Evolutionary conservation across 2,113 vertebrate species (phyloP), one percentile per base, ranked within the genome.

Genomic region (Platichthys stellatus): DNA sequence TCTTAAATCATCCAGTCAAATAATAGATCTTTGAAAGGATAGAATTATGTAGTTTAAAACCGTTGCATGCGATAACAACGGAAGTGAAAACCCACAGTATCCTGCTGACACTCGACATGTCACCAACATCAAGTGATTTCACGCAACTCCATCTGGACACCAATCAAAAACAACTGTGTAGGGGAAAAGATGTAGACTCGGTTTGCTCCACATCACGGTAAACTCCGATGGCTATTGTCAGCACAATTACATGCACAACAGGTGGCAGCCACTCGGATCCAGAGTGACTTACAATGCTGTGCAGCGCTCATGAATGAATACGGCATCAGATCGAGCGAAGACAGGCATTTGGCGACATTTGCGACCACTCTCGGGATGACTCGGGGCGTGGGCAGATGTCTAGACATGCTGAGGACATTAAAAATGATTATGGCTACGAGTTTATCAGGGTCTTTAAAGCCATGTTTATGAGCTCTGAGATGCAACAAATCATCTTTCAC

Each of bases 151-250:
- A 56, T 67, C 24, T 35, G 40, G 69, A 68, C 51, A 70, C 26
- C 3, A 60, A 60, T 60, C 58, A 62, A 80, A 76, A 74, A 74
- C 47, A 69, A 51, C 5, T 51, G 47, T 51, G 43, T 21, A 21
- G 63, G 49, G 58, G 53, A 49, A 69, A 60, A 47, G 0, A 61
- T 68, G n/a, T 15, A 18, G 51, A 54, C 53, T 24, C 64, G 24
- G 56, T 62, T 76, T 35, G 47, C 56, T 31, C 58, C 40, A 43
- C 20, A 11, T 70, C 61, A 59, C 51, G 67, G 40, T 65, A 61
- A 78, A 78, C 76, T 72, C 71, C 35, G 40, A 38, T 57, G 63
- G 61, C 61, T 43, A 68, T 59, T 72, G 63, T 76, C 76, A 66
- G 31, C 59, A 53, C 57, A 74, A 70, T 59, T 74, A 71, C 20